These are phyloP conservation scores for Microchirus variegatus DNA, from an alignment of 2,797 vertebrate species.

Conservation along the genomic window DNA sequence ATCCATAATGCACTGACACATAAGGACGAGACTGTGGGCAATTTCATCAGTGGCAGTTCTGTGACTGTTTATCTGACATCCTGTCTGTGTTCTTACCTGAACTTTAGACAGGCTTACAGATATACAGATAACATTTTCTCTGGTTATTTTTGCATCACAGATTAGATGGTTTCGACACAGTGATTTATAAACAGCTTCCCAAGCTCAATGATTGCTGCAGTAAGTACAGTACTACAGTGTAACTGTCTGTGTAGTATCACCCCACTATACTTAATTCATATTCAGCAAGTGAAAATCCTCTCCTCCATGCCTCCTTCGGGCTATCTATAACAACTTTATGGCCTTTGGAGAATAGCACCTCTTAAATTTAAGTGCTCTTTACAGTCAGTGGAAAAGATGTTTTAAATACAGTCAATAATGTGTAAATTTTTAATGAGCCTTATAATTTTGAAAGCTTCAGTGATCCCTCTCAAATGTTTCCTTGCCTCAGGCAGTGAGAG, in stretches of 20 bases:
- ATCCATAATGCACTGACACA: constrained; percentile 69
- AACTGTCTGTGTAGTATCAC: constrained; percentile 51
- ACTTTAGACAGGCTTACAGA: constrained; percentile 53
- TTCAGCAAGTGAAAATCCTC: constrained; percentile 56
- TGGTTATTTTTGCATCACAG: constrained; percentile 51
- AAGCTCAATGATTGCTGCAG: constrained; percentile 42
- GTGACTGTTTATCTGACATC: constrained; percentile 60
- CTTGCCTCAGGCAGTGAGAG: constrained; percentile 71
- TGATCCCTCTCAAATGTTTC: constrained; percentile 73
- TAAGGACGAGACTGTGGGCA: constrained; percentile 61
- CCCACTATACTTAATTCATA: constrained; percentile 68
- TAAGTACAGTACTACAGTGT: constrained; percentile 46
- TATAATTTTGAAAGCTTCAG: constrained; percentile 77
- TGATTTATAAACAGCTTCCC: constrained; percentile 61
- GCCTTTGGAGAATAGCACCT: constrained; percentile 78
- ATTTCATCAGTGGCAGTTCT: constrained; percentile 59
- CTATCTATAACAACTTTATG: constrained; percentile 79
- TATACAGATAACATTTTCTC: constrained; percentile 48
- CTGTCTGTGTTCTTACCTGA: constrained; percentile 56
- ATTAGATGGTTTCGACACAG: constrained; percentile 59
- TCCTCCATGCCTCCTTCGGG: constrained; percentile 65
- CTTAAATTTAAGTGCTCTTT: constrained; percentile 83
- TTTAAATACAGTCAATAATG: constrained; percentile 83
- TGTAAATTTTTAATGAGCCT: constrained; percentile 81
- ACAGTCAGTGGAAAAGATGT: constrained; percentile 81